Percentiles rank a stretch among this genome's conserved stretches.
These are phyloP conservation scores for Clitarchus hookeri DNA, from an alignment of 2,888 invertebrate species.

Conservation along the genomic window DNA sequence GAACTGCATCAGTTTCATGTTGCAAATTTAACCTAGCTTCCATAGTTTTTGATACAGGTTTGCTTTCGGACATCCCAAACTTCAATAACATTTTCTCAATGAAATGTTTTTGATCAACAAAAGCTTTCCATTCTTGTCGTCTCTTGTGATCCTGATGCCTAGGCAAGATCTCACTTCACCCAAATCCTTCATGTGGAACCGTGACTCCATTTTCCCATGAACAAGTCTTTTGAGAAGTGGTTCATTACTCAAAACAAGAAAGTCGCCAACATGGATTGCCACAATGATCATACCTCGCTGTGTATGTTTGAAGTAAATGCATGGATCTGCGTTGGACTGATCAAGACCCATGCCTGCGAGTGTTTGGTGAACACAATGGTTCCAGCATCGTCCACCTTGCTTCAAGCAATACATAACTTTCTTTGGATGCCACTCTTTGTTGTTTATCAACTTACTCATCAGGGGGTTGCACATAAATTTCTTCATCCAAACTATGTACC, in stretches of 20 bases:
- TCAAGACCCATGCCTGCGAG: not conserved
- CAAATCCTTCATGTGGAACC: slow-evolving; percentile 2
- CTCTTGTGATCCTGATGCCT: no score
- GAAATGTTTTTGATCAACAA: not conserved
- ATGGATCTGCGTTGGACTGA: not conserved
- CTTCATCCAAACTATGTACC: not conserved
- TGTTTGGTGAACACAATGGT: not conserved
- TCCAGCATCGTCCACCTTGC: no score
- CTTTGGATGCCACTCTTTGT: not conserved
- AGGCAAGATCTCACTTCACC: no score
- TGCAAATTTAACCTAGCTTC: not conserved
- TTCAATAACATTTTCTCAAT: not conserved
- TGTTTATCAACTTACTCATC: not conserved
- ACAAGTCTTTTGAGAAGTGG: not conserved
- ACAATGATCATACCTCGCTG: not conserved
- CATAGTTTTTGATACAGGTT: slow-evolving; percentile 11
- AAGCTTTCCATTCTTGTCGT: not conserved
- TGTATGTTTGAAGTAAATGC: not conserved
- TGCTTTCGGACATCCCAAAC: not conserved
- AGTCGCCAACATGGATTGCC: not conserved
- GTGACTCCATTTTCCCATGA: not conserved
- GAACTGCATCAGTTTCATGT: not conserved
- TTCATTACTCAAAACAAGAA: not conserved
- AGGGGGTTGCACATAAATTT: slow-evolving; percentile 15
- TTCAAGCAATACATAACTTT: slow-evolving; percentile 10